Evolutionary conservation across 2,113 vertebrate species (phyloP).

Genomic region (Limanda limanda): DNA sequence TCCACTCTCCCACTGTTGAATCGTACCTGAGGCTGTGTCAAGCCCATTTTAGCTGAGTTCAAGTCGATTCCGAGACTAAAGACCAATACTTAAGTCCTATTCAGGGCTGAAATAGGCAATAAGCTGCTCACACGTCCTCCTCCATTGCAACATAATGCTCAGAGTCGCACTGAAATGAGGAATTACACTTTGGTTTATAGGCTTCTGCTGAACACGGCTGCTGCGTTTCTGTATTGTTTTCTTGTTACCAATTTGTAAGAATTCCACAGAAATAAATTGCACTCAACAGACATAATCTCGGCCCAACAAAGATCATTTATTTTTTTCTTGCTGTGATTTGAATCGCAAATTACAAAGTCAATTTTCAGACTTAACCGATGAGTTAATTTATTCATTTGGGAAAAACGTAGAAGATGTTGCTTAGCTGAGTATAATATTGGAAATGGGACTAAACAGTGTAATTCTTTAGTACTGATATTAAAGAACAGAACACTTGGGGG

Average conservation of each 20-base stretch:
- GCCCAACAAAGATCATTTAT: background rate
- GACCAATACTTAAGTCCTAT: conserved; percentile 11
- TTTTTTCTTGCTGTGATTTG: background rate
- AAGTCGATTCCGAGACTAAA: conserved; percentile 36
- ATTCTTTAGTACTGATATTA: background rate
- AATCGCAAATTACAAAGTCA: background rate
- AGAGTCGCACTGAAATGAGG: background rate
- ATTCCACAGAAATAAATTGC: background rate
- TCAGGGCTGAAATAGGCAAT: conserved; percentile 14
- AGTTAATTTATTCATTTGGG: background rate
- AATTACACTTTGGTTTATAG: background rate
- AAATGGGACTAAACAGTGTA: background rate
- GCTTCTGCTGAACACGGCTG: background rate
- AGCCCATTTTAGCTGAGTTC: conserved; percentile 2
- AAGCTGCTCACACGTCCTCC: background rate
- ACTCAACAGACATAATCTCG: background rate
- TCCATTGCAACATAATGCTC: conserved; percentile 5
- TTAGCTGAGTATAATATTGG: background rate
- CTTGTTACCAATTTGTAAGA: background rate
- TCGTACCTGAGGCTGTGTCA: conserved; percentile 10
- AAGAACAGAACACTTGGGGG: conserved; percentile 1
- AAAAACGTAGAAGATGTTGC: background rate
- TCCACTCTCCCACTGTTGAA: conserved; percentile 12
- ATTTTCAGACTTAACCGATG: background rate
- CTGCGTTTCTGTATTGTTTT: background rate